Conservation (phyloP, 2,797 vertebrate species). For the Chiroxiphia lanceolata region DNA sequence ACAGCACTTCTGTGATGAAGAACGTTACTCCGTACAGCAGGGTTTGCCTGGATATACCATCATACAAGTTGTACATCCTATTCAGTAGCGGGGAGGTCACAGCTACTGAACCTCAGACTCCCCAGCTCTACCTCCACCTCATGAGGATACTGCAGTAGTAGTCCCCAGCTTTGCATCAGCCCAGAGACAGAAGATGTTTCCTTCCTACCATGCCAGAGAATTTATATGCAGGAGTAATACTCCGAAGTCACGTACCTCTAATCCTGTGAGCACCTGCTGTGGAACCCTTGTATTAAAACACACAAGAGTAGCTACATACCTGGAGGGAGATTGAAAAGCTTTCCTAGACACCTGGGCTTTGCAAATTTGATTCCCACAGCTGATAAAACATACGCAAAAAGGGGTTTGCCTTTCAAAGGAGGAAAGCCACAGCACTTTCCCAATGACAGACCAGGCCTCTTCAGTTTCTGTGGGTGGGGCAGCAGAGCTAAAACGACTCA, state of each 20-base stretch:
- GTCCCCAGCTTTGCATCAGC: background rate
- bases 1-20: background rate
- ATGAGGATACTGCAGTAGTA: background rate
- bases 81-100: background rate
- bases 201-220: background rate
- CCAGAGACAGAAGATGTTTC: background rate
- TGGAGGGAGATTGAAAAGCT: background rate
- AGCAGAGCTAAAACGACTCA: background rate
- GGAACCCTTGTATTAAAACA: background rate
- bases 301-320: background rate
- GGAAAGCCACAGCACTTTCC: conserved; percentile 19
- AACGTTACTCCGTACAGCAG: background rate
- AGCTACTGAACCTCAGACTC: background rate
- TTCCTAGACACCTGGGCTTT: conserved; percentile 55
- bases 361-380: conserved; percentile 51
- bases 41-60: background rate
- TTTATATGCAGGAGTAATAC: background rate
- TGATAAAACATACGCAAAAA: conserved; percentile 33
- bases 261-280: background rate
- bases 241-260: background rate
- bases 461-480: background rate
- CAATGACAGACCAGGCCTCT: background rate
- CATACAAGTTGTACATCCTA: fast-evolving
- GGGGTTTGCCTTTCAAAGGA: conserved; percentile 28
- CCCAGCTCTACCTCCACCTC: background rate